phyloP scores from a whole-genome alignment of 2,797 vertebrate species.

The Diplodus sargus region DNA sequence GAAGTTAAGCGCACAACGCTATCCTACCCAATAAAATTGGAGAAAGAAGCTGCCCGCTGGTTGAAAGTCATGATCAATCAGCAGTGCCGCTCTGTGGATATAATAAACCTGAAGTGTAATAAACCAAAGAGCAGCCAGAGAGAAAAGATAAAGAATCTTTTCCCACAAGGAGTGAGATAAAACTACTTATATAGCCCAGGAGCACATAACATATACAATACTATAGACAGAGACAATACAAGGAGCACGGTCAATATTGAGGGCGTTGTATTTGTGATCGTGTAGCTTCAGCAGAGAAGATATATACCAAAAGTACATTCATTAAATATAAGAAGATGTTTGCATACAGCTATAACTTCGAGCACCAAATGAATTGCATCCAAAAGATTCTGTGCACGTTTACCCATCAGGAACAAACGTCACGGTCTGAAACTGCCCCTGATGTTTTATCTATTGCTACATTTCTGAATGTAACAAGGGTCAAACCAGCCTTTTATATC shows the following conservation, averaged over 20 bases:
- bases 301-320: not conserved
- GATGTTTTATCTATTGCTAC: slow-evolving; percentile 59
- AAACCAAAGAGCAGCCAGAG: slow-evolving; percentile 78
- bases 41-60: slow-evolving; percentile 52
- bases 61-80: slow-evolving; percentile 74
- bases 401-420: slow-evolving; percentile 30
- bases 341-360: slow-evolving; percentile 4
- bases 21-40: slow-evolving; percentile 67
- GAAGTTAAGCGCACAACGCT: slow-evolving; percentile 65
- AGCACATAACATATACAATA: slow-evolving; percentile 28
- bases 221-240: slow-evolving; percentile 21
- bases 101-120: slow-evolving; percentile 76
- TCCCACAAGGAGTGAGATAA: slow-evolving; percentile 67
- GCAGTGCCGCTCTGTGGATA: slow-evolving; percentile 55
- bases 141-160: slow-evolving; percentile 66
- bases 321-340: not conserved
- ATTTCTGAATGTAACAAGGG: slow-evolving; percentile 66
- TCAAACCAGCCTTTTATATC: slow-evolving; percentile 72
- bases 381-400: slow-evolving; percentile 21
- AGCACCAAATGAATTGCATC: slow-evolving; percentile 6
- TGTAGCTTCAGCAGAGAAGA: slow-evolving; percentile 12
- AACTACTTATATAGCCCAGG: slow-evolving; percentile 28
- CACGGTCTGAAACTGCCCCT: slow-evolving; percentile 28
- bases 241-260: not conserved
- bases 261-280: slow-evolving; percentile 4